Conservation (phyloP, 2,888 invertebrate genomes). For the Auanema freiburgensis region DNA sequence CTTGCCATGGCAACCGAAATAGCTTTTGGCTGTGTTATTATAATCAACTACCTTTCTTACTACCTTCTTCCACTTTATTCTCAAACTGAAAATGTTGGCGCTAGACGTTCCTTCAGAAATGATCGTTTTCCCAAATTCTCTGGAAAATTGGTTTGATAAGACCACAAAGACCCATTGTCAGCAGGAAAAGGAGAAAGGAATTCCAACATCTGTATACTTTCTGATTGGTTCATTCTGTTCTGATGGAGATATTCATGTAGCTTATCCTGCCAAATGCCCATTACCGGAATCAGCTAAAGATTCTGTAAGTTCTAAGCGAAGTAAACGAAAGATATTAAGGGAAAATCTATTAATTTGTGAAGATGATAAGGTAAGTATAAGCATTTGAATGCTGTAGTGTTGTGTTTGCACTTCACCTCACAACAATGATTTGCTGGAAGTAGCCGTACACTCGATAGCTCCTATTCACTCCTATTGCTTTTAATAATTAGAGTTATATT, state of each 20-base stretch:
- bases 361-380: slow-evolving; percentile 10
- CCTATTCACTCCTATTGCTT: background rate
- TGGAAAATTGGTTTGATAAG: slow-evolving; percentile 42
- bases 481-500: background rate
- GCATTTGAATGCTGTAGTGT: slow-evolving; percentile 15
- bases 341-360: slow-evolving; percentile 10
- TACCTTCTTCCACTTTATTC: no score
- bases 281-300: slow-evolving; percentile 40
- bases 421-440: background rate
- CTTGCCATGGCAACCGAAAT: slow-evolving; percentile 1
- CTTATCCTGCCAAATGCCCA: slow-evolving; percentile 45
- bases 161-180: slow-evolving; percentile 26
- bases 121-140: slow-evolving; percentile 40
- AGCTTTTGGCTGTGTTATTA: no score
- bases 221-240: slow-evolving; percentile 42
- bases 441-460: background rate
- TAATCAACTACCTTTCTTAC: no score
- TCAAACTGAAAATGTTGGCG: slow-evolving; percentile 12
- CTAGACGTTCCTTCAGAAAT: slow-evolving; percentile 28
- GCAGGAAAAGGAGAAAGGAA: slow-evolving; percentile 26
- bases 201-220: slow-evolving; percentile 42
- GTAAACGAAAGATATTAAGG: background rate
- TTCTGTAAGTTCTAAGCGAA: slow-evolving; percentile 25
- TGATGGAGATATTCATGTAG: slow-evolving; percentile 45
- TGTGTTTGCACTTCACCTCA: slow-evolving; percentile 1